Evolutionary conservation across 35 echinoderm and acorn worm species (phyloP).

Genomic region (Ophiothrix spiculata): DNA sequence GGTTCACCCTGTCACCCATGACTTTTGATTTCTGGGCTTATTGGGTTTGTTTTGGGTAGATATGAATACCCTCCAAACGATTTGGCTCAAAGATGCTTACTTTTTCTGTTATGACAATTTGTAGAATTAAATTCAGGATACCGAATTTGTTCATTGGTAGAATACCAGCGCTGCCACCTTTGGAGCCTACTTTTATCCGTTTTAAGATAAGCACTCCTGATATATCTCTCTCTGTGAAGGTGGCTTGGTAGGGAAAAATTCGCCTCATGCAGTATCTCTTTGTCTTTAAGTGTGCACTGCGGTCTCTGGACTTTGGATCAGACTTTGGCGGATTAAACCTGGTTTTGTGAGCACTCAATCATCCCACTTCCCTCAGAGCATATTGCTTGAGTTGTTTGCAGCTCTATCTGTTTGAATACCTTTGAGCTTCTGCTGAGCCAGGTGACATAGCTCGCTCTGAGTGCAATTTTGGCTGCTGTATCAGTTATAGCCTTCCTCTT

Average conservation of each 20-base stretch:
- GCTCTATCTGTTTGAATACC: constrained; percentile 5
- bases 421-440: background rate
- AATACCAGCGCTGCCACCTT: background rate
- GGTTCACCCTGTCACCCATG: too few species aligned
- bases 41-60: too few species aligned
- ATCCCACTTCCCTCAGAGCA: background rate
- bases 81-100: too few species aligned
- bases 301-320: background rate
- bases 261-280: background rate
- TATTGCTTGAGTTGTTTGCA: background rate
- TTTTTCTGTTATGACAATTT: too few species aligned
- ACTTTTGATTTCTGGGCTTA: too few species aligned
- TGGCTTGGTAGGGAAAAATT: constrained; percentile 7
- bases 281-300: background rate
- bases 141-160: background rate
- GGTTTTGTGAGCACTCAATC: background rate
- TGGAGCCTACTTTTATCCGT: background rate
- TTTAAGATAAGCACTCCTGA: background rate
- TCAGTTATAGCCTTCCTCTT: background rate
- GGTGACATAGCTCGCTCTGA: constrained; percentile 7
- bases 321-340: background rate
- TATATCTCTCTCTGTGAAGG: constrained; percentile 1
- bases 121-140: too few species aligned
- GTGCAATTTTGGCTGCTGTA: background rate
- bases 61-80: too few species aligned